These are phyloP conservation scores for Hucho hucho DNA, from an alignment of 2,113 vertebrate species.

Conservation along the genomic window DNA sequence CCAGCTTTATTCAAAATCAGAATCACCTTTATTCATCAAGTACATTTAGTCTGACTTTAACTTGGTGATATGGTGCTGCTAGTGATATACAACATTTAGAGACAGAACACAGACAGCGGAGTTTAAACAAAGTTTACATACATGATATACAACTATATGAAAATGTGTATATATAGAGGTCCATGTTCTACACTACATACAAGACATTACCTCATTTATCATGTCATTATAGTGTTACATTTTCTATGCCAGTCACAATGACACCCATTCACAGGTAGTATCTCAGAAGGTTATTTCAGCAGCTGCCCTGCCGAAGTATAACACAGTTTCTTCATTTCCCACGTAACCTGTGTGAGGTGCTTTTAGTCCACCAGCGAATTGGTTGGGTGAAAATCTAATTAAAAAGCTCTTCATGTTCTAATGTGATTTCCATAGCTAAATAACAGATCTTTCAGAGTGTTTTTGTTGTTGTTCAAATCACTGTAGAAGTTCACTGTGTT, in stretches of 20 bases:
- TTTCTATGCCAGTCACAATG: not conserved
- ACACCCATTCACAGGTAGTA: not conserved
- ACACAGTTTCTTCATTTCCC: not conserved
- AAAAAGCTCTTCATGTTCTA: not conserved
- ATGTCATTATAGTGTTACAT: not conserved
- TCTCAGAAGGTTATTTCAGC: constrained; percentile 20
- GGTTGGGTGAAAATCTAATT: not conserved
- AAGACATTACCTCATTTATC: not conserved
- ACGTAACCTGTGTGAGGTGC: not conserved
- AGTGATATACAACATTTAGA: too few relatives aligned
- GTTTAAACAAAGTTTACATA: too few relatives aligned
- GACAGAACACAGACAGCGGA: too few relatives aligned
- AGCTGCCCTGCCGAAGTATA: not conserved
- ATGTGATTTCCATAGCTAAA: constrained; percentile 9
- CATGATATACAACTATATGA: too few relatives aligned
- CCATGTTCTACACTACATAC: too few relatives aligned
- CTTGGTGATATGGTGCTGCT: too few relatives aligned
- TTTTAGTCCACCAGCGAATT: not conserved
- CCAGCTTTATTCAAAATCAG: too few relatives aligned
- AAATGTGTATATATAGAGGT: too few relatives aligned
- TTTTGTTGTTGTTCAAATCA: not conserved
- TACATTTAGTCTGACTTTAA: too few relatives aligned
- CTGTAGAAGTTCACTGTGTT: not conserved
- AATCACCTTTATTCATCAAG: too few relatives aligned
- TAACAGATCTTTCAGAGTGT: not conserved